Conservation (phyloP, 2,888 invertebrate genomes). For the Caenorhabditis imperialis region DNA sequence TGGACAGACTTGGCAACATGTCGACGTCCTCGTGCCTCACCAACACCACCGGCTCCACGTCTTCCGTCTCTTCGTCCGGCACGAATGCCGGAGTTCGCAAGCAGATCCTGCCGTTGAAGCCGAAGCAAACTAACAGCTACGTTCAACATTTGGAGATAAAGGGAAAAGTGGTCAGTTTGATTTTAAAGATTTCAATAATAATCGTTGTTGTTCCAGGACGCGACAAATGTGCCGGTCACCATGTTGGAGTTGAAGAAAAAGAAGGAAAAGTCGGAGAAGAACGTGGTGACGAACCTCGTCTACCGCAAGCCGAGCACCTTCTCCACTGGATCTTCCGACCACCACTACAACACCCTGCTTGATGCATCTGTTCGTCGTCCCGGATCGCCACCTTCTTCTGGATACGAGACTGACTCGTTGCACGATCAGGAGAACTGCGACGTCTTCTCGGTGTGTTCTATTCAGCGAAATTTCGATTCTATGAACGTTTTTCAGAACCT, state of each 20-base stretch:
- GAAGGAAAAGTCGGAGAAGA: slow-evolving; percentile 41
- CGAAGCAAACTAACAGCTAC: slow-evolving; percentile 26
- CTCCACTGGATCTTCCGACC: slow-evolving; percentile 1
- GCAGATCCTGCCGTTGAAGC: slow-evolving; percentile 47
- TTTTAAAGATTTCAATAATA: no score
- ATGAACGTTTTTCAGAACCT: slow-evolving; percentile 11
- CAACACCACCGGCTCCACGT: slow-evolving; percentile 1
- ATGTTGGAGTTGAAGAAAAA: slow-evolving; percentile 51
- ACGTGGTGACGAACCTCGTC: slow-evolving; percentile 22
- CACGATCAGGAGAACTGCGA: slow-evolving; percentile 45
- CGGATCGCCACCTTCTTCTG: slow-evolving; percentile 43
- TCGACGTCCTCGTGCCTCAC: slow-evolving; percentile 28
- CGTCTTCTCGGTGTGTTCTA: slow-evolving; percentile 28
- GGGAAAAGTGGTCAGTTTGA: slow-evolving; percentile 15
- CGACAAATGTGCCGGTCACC: slow-evolving; percentile 30
- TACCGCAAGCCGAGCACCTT: slow-evolving; percentile 40
- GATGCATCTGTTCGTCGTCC: slow-evolving; percentile 1
- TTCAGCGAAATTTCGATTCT: background rate
- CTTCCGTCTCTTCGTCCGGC: slow-evolving; percentile 2
- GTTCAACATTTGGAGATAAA: slow-evolving; percentile 40
- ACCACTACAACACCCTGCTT: background rate
- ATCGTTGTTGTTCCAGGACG: background rate
- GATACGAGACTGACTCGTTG: slow-evolving; percentile 45
- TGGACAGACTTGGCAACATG: slow-evolving; percentile 51
- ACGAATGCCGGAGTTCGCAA: slow-evolving; percentile 17